Base-by-base conservation (phyloP, 2,797 vertebrate genomes). In the Chiloscyllium punctatum region DNA sequence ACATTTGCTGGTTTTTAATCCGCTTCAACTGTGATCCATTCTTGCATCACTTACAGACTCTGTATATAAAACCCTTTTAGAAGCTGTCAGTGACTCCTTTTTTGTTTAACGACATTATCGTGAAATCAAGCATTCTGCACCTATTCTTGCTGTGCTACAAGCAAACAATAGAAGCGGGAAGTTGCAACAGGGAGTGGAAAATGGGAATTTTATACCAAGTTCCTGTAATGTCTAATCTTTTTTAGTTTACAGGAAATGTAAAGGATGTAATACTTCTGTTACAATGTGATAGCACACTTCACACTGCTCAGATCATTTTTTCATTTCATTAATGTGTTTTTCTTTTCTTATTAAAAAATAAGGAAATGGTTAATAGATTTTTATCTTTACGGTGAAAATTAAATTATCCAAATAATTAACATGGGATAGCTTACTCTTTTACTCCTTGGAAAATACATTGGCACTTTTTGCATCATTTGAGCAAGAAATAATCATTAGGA, bases 11-110 rank as follows among this genome's bases (percentile, higher is more conserved):
- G 69, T 72, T 74, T 94, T 74, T 72, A 72, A 71, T 53, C 69
- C 33, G 42, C 69, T 71, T 71, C 42, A 94, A 15, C 48, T 72
- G 69, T 94, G 69, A 74, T 53, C 69, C 94, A 71, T 94, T 94
- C 94, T 74, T 94, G 68, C 69, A 74, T 11, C 48, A 18, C 51
- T 6, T 74, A 27, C 15, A 94, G 48, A 53, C 9, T 74, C n/a
- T 37, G n/a, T 69, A n/a, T 42, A 18, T 68, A n/a, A 91, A 69
- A 69, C 90, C 90, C 62, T 92, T 92, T 92, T 92, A 92, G n/a
- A 74, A 30, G 68, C 94, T 94, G 94, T 94, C 94, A 94, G 42
- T 69, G 4, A 71, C 51, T 33, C 16, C 15, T 71, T 94, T 94
- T 94, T 94, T 27, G 72, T 94, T 6, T 6, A 42, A 51, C 42